Percentiles rank a stretch among this genome's conserved stretches.
Evolutionary conservation across 2,888 invertebrate species (phyloP).

Genomic region (Leptarthrus brevirostris): DNA sequence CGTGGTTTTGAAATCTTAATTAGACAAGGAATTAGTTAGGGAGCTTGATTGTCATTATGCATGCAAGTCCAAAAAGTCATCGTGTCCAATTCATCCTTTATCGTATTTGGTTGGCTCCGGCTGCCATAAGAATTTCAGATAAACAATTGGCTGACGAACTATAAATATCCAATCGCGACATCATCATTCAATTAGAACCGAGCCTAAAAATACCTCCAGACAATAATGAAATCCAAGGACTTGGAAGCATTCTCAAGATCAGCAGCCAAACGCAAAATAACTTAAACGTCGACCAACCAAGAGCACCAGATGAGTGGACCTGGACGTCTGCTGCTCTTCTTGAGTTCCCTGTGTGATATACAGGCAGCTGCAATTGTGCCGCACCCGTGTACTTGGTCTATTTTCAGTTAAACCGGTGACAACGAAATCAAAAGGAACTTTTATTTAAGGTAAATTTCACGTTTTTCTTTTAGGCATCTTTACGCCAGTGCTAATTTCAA

Average conservation of each 20-base stretch:
- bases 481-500: constrained; percentile 14
- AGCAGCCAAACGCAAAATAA: constrained; percentile 27
- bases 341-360: constrained; percentile 13
- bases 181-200: constrained; percentile 42
- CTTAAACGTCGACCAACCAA: not conserved
- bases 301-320: constrained; percentile 17
- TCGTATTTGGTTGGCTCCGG: not conserved
- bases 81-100: not conserved
- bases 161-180: constrained; percentile 33
- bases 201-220: constrained; percentile 44
- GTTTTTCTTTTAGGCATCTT: not conserved
- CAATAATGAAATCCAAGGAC: constrained; percentile 41
- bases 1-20: too few relatives aligned
- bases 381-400: constrained; percentile 13
- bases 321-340: constrained; percentile 9
- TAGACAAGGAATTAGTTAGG: too few relatives aligned
- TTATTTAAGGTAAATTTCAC: constrained; percentile 35
- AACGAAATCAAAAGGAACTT: constrained; percentile 13
- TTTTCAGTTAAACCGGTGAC: constrained; percentile 29
- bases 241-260: constrained; percentile 41
- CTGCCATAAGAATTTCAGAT: not conserved
- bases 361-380: constrained; percentile 32
- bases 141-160: constrained; percentile 39
- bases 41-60: too few relatives aligned
- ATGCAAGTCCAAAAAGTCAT: too few relatives aligned